Conservation (phyloP, 2,797 vertebrate genomes). For the Pipistrellus nathusii region DNA sequence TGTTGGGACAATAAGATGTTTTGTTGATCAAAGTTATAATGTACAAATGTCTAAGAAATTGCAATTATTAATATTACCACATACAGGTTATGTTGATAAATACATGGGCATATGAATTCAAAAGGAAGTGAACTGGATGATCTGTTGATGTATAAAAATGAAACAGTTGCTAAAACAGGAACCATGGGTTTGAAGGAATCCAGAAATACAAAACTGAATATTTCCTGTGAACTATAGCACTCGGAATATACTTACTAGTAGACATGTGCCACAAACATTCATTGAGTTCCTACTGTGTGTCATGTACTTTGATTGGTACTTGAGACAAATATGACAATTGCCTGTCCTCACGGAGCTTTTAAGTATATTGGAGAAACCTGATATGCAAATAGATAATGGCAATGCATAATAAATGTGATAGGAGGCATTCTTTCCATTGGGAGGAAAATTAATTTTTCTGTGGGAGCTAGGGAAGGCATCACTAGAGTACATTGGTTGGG, state of each 20-base stretch:
- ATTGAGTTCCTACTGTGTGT: not conserved
- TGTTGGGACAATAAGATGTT: constrained; percentile 31
- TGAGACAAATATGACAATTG: not conserved
- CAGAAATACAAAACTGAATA: not conserved
- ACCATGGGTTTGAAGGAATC: not conserved
- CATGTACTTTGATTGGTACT: not conserved
- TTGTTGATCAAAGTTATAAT: constrained; percentile 52
- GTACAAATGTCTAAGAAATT: constrained; percentile 14
- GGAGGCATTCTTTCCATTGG: not conserved
- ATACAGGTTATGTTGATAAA: constrained; percentile 29
- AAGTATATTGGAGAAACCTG: not conserved
- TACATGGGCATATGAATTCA: constrained; percentile 3
- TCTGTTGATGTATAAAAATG: not conserved
- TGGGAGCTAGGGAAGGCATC: not conserved
- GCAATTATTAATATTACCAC: not conserved
- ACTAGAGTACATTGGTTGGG: not conserved
- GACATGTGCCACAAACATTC: not conserved
- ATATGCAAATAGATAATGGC: not conserved
- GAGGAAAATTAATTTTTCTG: not conserved
- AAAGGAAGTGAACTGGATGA: not conserved
- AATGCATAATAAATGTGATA: not conserved
- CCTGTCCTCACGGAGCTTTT: not conserved
- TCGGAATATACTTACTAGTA: not conserved
- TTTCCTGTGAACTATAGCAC: not conserved
- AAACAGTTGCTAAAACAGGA: not conserved